phyloP scores from a whole-genome alignment of 2,888 invertebrate genomes.

The Macropis europaea region DNA sequence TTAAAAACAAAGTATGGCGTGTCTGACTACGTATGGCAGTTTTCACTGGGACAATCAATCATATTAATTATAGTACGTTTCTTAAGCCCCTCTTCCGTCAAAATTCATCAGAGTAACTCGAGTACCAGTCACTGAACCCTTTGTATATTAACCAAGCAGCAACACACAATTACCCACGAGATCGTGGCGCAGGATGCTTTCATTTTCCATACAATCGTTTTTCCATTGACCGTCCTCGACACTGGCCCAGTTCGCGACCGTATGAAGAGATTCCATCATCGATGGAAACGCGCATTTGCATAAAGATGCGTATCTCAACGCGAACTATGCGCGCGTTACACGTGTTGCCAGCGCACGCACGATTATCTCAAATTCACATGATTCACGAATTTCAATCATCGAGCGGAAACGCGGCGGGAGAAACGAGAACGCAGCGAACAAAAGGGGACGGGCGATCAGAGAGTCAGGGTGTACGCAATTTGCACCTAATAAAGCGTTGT shows the following conservation, averaged over 20 bases:
- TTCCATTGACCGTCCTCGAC: conserved; percentile 19
- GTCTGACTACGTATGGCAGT: too few species aligned
- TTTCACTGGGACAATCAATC: too few species aligned
- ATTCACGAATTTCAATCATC: conserved; percentile 45
- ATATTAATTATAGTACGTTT: too few species aligned
- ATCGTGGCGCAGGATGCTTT: not conserved
- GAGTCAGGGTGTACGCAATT: conserved; percentile 51
- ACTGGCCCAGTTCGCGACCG: not conserved
- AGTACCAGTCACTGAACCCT: too few species aligned
- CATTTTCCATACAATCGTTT: conserved; percentile 32
- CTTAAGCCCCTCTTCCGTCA: too few species aligned
- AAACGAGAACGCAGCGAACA: conserved; percentile 27
- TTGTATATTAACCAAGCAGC: too few species aligned
- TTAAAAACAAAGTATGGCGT: too few species aligned
- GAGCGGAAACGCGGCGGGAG: conserved; percentile 36
- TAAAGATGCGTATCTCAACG: conserved; percentile 43
- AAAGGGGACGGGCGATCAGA: not conserved
- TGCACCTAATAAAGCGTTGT: conserved; percentile 66
- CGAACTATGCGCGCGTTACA: conserved; percentile 7
- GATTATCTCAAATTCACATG: conserved; percentile 41
- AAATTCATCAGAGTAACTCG: too few species aligned
- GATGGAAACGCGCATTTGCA: conserved; percentile 27
- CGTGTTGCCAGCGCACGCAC: conserved; percentile 30
- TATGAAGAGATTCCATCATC: conserved; percentile 21
- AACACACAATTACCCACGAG: too few species aligned